phyloP scores from a whole-genome alignment of 2,888 invertebrate species.

The Ophioninae sp. region DNA sequence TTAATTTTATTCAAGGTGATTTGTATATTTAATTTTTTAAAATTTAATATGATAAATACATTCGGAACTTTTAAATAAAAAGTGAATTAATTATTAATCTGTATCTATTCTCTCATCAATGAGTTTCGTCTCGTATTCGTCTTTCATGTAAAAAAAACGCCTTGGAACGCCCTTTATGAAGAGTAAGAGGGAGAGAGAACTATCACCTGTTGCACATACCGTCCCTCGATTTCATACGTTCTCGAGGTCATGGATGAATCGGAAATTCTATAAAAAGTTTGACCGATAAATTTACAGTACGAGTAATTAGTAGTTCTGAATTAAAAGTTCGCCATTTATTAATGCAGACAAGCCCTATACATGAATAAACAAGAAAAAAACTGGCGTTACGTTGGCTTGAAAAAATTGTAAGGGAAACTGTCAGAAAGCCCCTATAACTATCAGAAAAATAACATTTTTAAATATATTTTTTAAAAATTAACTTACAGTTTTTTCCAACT shows the following conservation, averaged over 20 bases:
- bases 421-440: no score
- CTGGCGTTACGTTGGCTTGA: not conserved
- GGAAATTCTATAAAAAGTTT: conserved; percentile 12
- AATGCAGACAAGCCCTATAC: not conserved
- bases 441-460: no score
- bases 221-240: not conserved
- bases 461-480: no score
- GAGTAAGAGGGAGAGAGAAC: not conserved
- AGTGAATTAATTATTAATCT: no score
- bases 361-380: not conserved
- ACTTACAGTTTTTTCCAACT: no score
- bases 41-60: no score
- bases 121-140: not conserved
- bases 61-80: no score
- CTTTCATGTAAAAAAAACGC: not conserved
- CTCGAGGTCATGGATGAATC: not conserved
- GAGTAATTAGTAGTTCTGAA: no score
- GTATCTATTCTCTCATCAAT: no score
- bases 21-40: no score
- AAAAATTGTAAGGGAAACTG: no score
- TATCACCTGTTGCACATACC: conserved; percentile 32
- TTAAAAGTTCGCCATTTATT: not conserved
- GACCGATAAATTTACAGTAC: conserved; percentile 8
- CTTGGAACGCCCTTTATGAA: not conserved
- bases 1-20: no score